Base-by-base conservation (phyloP, 2,797 vertebrate species). In the Myiotriccus ornatus region DNA sequence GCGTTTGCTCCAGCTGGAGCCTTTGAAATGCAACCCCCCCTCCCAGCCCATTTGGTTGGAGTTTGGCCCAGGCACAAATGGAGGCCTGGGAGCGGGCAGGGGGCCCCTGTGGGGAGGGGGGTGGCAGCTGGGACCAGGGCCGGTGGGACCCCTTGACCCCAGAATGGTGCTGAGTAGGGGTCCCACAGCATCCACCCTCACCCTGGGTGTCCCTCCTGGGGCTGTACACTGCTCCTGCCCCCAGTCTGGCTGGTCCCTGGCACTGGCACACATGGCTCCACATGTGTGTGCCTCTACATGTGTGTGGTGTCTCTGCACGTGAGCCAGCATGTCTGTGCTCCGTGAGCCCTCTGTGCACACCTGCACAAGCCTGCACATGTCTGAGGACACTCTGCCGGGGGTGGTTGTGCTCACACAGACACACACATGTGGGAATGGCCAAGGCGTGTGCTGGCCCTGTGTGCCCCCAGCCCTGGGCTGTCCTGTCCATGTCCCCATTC, bases 11-110 rank as follows among this genome's bases (percentile, higher is more conserved):
- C 39, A 27, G 70, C 74, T 47, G 3, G n/a, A 79, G 70, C 59
- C 95, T 96, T 96, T 96, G 95, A 96, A 95, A 96, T 96, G 95
- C 94, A 95, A 86, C 67, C 76, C 80, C 73, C 65, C 44, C 84
- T 41, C 73, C 63, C 44, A 21, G 62, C 77, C 94, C 94, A 91
- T 96, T 94, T 94, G 95, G 89, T 44, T 18, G 35, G 93, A 71
- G 93, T 89, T 95, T 96, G 94, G 78, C 75, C 78, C 94, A 23
- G 82, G 87, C 87, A 92, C 95, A 95, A 89, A 89, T 80, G 94
- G 95, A 91, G 87, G 47, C 78, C 78, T 7, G 6, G 1, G 83
- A 59, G 69, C 4, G 4, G 34, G 88, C 37, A 52, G 41, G 64
- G 43, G 73, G 41, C 55, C 37, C 56, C 6, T 41, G 16, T 41